These are phyloP conservation scores for Galeopterus variegatus DNA, from an alignment of 2,113 vertebrate genomes.

Conservation along the genomic window DNA sequence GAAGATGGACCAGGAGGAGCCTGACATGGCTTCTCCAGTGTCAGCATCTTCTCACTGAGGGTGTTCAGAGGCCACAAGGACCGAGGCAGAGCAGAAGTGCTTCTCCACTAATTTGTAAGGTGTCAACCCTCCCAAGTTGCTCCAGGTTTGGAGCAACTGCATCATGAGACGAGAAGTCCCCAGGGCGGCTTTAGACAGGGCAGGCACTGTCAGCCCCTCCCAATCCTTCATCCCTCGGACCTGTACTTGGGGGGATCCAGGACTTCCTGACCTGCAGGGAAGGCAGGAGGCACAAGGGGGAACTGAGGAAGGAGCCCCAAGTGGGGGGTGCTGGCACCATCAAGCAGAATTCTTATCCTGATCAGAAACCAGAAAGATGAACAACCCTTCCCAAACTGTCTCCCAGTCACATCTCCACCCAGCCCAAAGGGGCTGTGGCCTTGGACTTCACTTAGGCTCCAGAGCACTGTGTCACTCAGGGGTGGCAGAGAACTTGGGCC, in stretches of 20 bases:
- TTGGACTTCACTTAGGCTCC: neutral
- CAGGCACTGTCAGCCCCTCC: neutral
- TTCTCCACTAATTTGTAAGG: neutral
- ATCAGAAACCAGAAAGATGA: neutral
- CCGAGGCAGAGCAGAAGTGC: neutral
- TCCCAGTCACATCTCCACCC: neutral
- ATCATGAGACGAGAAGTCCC: neutral
- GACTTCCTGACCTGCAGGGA: neutral
- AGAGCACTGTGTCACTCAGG: accelerated
- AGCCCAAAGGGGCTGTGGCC: neutral
- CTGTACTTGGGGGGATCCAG: neutral
- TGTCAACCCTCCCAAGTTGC: accelerated
- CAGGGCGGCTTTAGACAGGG: neutral
- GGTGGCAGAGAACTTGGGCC: neutral
- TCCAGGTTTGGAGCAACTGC: neutral
- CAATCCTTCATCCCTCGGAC: neutral
- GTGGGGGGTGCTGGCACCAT: neutral
- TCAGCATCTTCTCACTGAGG: neutral
- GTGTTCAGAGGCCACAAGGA: neutral
- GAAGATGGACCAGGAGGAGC: neutral
- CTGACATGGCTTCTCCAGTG: neutral
- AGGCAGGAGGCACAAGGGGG: neutral
- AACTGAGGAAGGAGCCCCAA: neutral
- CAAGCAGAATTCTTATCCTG: neutral
- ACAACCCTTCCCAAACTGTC: neutral